Conservation (phyloP, 2,797 vertebrate genomes). For the Eptatretus atami region DNA sequence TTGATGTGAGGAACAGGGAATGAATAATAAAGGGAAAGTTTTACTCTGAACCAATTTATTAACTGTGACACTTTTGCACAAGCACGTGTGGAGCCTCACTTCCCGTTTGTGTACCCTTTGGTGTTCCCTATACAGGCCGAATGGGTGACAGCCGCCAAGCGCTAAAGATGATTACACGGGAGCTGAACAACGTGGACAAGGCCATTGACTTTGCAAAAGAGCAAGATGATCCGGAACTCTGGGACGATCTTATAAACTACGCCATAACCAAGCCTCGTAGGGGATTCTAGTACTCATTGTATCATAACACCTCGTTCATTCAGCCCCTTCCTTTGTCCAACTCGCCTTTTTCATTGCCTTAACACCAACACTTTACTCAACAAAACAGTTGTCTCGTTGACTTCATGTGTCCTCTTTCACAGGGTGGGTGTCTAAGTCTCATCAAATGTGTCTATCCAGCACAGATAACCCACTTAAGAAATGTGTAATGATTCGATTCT, state of each 20-base stretch:
- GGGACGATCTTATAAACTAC: constrained; percentile 89
- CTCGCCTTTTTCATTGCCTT: too few relatives aligned
- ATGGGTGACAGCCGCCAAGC: constrained; percentile 90
- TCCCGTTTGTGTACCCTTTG: neutral
- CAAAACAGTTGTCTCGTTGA: neutral
- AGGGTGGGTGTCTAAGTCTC: too few relatives aligned
- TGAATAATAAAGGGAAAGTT: too few relatives aligned
- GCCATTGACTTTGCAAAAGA: constrained; percentile 97
- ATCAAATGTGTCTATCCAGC: too few relatives aligned
- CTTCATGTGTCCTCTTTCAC: neutral
- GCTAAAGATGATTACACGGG: constrained; percentile 97
- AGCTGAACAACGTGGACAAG: constrained; percentile 65
- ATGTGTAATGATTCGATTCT: too few relatives aligned
- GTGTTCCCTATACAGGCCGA: constrained; percentile 24
- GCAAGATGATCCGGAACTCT: constrained; percentile 76
- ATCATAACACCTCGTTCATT: too few relatives aligned
- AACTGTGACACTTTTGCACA: too few relatives aligned
- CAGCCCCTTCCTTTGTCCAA: too few relatives aligned
- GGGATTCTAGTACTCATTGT: constrained; percentile 9
- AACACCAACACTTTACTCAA: neutral
- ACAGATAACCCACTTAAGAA: too few relatives aligned
- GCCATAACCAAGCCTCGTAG: constrained; percentile 93
- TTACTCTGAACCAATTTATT: too few relatives aligned
- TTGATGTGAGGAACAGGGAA: too few relatives aligned
- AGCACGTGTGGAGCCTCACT: too few relatives aligned